phyloP scores from a whole-genome alignment of 1,140 invertebrate species.

The Papilio polytes region DNA sequence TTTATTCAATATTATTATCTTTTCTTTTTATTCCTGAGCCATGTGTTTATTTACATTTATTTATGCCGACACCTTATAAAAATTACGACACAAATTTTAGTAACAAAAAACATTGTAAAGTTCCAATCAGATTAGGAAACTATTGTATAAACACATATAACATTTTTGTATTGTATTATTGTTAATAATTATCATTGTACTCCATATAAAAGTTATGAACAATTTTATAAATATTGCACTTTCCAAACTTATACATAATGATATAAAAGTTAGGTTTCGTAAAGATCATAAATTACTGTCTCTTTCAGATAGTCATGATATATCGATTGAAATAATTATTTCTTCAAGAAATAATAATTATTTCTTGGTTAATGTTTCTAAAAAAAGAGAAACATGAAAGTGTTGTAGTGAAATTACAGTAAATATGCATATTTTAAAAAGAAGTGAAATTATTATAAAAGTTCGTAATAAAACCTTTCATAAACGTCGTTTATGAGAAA shows the following conservation, averaged over 20 bases:
- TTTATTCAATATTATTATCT: not conserved
- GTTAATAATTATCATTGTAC: not conserved
- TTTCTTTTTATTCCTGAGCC: not conserved
- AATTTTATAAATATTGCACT: too few relatives aligned
- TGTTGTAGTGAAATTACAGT: too few relatives aligned
- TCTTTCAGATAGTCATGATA: too few relatives aligned
- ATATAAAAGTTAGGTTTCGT: too few relatives aligned
- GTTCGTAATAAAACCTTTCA: not conserved
- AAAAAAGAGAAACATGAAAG: not conserved
- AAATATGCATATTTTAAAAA: too few relatives aligned
- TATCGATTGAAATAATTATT: too few relatives aligned
- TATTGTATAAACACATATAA: not conserved
- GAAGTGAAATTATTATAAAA: not conserved
- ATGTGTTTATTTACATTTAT: not conserved
- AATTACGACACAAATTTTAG: not conserved
- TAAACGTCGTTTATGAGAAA: not conserved
- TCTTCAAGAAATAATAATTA: not conserved
- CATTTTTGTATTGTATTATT: not conserved
- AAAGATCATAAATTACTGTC: too few relatives aligned
- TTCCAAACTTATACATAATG: too few relatives aligned
- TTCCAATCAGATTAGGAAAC: not conserved
- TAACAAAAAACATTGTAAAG: not conserved
- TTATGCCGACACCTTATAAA: not conserved
- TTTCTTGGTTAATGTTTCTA: not conserved
- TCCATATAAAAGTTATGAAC: not conserved